Base-by-base conservation (phyloP, 2,888 invertebrate species). In the Apamea monoglypha region DNA sequence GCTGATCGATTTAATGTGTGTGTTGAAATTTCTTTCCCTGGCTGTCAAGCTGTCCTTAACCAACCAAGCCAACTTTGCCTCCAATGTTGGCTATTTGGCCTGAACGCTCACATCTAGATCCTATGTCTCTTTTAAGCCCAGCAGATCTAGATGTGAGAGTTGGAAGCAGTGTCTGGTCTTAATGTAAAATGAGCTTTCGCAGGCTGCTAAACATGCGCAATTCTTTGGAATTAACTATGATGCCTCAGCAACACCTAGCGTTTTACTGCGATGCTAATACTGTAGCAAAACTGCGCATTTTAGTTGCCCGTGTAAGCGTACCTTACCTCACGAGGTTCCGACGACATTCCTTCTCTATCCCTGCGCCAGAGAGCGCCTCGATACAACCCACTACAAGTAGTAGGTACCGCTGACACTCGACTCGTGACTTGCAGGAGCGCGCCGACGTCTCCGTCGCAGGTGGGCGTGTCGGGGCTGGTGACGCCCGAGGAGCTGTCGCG, bases 371-470 rank as follows among this genome's bases (percentile, higher is more conserved):
- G 25, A 16, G 67, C 78, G 66, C 70, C 84, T 82, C 84, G 63
- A 76, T n/a, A 59, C 76, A 73, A 40, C 21, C 29, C 4, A 0
- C 7, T 8, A 7, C 29, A 7, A 21, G 69, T 21, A 2, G 21
- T 5, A 0, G 47, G 29, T 36, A 21, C 12, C 3, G 56, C 18
- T 56, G 4, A 29, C 5, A 25, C 4, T 40, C 4, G 1, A 1
- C 40, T 14, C 10, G n/a, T 12, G 18, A 25, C 40, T 75, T 67
- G 14, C 94, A 99, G 99, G 96, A 99, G 99, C 94, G 99, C 99
- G 75, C 99, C 99, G 63, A 98, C 99, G 80, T 99, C 99, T 63
- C 99, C 99, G 84, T 99, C 98, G 92, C 99, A 99, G 93, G 98
- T 99, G 94, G 98, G 98, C 92, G 98, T 98, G 95, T 98, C 98